Conservation (phyloP, 2,888 invertebrate genomes). For the Monochamus alternatus region DNA sequence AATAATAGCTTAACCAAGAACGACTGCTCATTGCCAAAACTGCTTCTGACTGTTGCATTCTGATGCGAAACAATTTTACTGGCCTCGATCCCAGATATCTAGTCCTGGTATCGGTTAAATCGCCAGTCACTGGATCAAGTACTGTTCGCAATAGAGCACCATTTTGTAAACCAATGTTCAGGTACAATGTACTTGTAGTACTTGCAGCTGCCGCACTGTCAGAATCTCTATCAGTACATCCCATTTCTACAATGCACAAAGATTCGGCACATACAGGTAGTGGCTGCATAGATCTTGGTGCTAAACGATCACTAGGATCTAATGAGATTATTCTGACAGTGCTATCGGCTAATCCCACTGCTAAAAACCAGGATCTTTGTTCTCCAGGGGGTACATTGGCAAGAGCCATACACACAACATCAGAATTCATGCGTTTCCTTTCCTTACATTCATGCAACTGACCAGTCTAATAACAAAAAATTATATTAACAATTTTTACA, state of each 20-base stretch:
- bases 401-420: slow-evolving; percentile 98
- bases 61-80: slow-evolving; percentile 78
- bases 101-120: slow-evolving; percentile 96
- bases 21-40: slow-evolving; percentile 98
- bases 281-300: slow-evolving; percentile 96
- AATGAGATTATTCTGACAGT: slow-evolving; percentile 98
- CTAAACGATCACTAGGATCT: slow-evolving; percentile 96
- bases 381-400: slow-evolving; percentile 97
- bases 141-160: slow-evolving; percentile 95
- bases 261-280: slow-evolving; percentile 97
- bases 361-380: slow-evolving; percentile 94
- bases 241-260: slow-evolving; percentile 96
- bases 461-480: slow-evolving; percentile 82
- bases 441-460: slow-evolving; percentile 99
- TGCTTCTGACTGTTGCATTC: slow-evolving; percentile 96
- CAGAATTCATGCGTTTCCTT: slow-evolving; percentile 95
- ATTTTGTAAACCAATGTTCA: slow-evolving; percentile 98
- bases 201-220: slow-evolving; percentile 78
- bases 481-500: background rate
- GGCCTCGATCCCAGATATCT: slow-evolving; percentile 93
- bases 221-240: slow-evolving; percentile 77
- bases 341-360: slow-evolving; percentile 95
- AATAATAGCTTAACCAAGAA: slow-evolving; percentile 98
- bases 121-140: slow-evolving; percentile 95
- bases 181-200: slow-evolving; percentile 83